A percentile compares a stretch with the other conserved stretches of the same genome.
Conservation (phyloP, 2,797 vertebrate genomes). For the Micropoecilia bifurca region DNA sequence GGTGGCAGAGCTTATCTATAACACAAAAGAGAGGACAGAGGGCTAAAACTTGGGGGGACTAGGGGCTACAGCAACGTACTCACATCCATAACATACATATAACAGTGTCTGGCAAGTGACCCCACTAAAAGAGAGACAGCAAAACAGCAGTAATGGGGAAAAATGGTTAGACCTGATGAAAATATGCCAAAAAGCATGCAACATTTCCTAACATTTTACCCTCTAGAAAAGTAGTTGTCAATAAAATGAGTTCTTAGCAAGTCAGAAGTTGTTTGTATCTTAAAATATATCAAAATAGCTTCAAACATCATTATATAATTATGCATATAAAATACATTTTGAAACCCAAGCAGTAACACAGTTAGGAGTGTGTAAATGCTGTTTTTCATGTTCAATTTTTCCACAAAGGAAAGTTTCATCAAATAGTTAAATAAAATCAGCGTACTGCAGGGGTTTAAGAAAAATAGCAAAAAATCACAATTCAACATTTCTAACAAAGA, state of each 20-base stretch:
- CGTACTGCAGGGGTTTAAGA: slow-evolving; percentile 85
- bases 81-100: slow-evolving; percentile 97
- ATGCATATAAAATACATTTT: slow-evolving; percentile 57
- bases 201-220: slow-evolving; percentile 79
- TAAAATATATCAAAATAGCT: slow-evolving; percentile 22
- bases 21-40: slow-evolving; percentile 95
- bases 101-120: slow-evolving; percentile 97
- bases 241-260: slow-evolving; percentile 52
- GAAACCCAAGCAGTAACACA: slow-evolving; percentile 86
- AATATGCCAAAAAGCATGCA: slow-evolving; percentile 87
- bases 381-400: slow-evolving; percentile 65
- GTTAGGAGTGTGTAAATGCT: slow-evolving; percentile 29
- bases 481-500: slow-evolving; percentile 49
- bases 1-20: slow-evolving; percentile 93
- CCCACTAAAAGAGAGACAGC: slow-evolving; percentile 96
- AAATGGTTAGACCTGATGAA: slow-evolving; percentile 90
- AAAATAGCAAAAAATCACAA: slow-evolving; percentile 64
- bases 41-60: slow-evolving; percentile 91
- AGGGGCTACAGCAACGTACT: slow-evolving; percentile 94
- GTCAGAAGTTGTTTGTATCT: slow-evolving; percentile 35
- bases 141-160: slow-evolving; percentile 90
- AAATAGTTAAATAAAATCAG: slow-evolving; percentile 73
- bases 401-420: slow-evolving; percentile 79
- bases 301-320: slow-evolving; percentile 40
- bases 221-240: slow-evolving; percentile 15